Base-by-base conservation (phyloP, 1,140 invertebrate species). In the Odontomachus brunneus region DNA sequence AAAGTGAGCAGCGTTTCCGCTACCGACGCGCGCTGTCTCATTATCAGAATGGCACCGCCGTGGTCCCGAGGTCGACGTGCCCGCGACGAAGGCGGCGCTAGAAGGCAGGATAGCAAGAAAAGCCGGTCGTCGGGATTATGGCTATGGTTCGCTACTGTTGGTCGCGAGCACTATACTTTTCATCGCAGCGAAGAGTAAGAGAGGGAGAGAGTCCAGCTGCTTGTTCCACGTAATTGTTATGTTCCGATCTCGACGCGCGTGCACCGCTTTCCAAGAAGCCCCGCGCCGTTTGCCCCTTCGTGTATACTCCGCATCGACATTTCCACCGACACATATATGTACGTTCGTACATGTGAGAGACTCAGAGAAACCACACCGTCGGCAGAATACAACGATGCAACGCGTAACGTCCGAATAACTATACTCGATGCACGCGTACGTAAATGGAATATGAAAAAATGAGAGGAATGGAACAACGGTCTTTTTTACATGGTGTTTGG, bases 161-260 rank as follows among this genome's bases (percentile, higher is more conserved):
- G 22, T 9, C 63, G 38, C 38, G 26, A 57, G 22, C 60, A 69
- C 63, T 80, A 22, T 60, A 59, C 15, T 78, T 78, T 69, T 71
- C 48, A 71, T 80, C 14, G 17, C 11, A 67, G 15, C 55, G 48
- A n/a, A 15, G n/a, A 7, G 1, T n/a, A n/a, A n/a, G 22, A 51
- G 12, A 29, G 22, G 14, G 4, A 55, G 1, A 22, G 2, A 60
- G 33, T 14, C 17, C 26, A 63, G 48, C 82, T 49, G 74, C 74
- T 83, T 75, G 72, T 84, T 82, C 81, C 53, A 82, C 15, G 62
- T 82, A 69, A 84, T 84, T 84, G 53, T 84, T 67, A 82, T 33
- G 67, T 82, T 73, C 24, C 44, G 69, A 84, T 82, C 83, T 82
- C 60, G n/a, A n/a, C 48, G 65, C 57, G 51, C 67, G 78, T 84